Evolutionary conservation across 2,113 vertebrate genomes (phyloP).

Genomic region (Clarias batrachus): DNA sequence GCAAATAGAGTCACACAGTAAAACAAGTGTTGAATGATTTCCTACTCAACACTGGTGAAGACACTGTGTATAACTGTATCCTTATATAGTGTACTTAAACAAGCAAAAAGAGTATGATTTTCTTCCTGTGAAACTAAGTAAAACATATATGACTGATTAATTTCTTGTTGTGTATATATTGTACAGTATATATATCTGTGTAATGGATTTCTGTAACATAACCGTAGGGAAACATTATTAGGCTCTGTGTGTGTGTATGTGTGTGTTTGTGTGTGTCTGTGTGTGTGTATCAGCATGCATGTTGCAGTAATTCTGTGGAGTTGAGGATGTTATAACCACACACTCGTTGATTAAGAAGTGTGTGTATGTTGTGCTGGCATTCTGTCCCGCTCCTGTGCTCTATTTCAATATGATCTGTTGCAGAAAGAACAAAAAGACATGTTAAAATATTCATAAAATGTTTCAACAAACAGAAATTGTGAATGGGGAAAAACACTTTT

Average conservation of each 20-base stretch:
- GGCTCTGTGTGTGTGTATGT: neutral
- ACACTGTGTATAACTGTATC: constrained; percentile 28
- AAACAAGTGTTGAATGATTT: constrained; percentile 38
- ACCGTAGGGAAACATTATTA: neutral
- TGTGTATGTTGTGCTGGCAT: constrained; percentile 88
- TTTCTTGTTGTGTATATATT: constrained; percentile 11
- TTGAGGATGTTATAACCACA: constrained; percentile 97
- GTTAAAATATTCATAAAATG: neutral
- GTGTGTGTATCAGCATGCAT: constrained; percentile 92
- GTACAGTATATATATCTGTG: constrained; percentile 7
- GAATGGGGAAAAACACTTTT: neutral
- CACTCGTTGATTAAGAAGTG: constrained; percentile 88
- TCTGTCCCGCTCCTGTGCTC: constrained; percentile 77
- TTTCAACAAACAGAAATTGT: neutral
- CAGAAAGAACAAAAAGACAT: constrained; percentile 54
- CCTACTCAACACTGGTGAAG: constrained; percentile 33
- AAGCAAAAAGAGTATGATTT: constrained; percentile 36
- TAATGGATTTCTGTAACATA: neutral
- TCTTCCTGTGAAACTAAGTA: constrained; percentile 23
- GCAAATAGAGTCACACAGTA: constrained; percentile 44
- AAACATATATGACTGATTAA: constrained; percentile 19
- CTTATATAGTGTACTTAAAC: constrained; percentile 36
- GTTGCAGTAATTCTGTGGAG: constrained; percentile 95
- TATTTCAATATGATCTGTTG: constrained; percentile 98
- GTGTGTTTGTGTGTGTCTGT: constrained; percentile 1